These are phyloP conservation scores for Kryptolebias marmoratus DNA, from an alignment of 2,113 vertebrate genomes.

Conservation along the genomic window DNA sequence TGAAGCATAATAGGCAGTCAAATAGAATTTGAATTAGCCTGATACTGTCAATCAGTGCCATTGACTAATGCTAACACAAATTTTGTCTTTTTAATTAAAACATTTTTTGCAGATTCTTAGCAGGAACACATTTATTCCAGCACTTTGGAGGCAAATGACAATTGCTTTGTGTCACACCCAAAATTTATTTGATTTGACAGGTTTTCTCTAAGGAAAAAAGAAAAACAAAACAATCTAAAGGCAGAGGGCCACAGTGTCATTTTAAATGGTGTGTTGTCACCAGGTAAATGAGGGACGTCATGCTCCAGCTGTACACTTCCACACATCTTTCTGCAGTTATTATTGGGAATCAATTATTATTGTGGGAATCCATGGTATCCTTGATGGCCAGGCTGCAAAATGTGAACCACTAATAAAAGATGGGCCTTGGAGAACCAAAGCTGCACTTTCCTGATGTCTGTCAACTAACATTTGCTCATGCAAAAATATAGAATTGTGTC, in stretches of 20 bases:
- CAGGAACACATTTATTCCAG: not conserved
- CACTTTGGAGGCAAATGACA: not conserved
- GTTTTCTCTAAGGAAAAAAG: constrained; percentile 2
- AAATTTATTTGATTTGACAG: constrained; percentile 5
- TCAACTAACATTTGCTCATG: constrained; percentile 38
- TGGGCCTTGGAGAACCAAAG: constrained; percentile 70
- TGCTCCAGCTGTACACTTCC: constrained; percentile 49
- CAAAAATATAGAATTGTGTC: not conserved
- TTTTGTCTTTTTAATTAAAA: constrained; percentile 5
- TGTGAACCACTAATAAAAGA: constrained; percentile 59
- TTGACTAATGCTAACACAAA: constrained; percentile 5
- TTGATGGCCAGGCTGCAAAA: constrained; percentile 61
- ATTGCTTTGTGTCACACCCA: not conserved
- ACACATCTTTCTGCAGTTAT: constrained; percentile 62
- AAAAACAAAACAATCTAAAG: not conserved
- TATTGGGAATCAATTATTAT: constrained; percentile 61
- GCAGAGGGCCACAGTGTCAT: constrained; percentile 22
- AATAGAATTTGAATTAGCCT: constrained; percentile 22
- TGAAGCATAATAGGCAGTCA: constrained; percentile 6
- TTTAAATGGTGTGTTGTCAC: constrained; percentile 33
- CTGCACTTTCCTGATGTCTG: constrained; percentile 51
- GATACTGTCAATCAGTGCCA: constrained; percentile 6
- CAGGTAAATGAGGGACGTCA: constrained; percentile 27
- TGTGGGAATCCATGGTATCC: constrained; percentile 71
- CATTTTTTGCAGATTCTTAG: not conserved